Base-by-base conservation (phyloP, 2,797 vertebrate genomes). In the Gallirallus australis region DNA sequence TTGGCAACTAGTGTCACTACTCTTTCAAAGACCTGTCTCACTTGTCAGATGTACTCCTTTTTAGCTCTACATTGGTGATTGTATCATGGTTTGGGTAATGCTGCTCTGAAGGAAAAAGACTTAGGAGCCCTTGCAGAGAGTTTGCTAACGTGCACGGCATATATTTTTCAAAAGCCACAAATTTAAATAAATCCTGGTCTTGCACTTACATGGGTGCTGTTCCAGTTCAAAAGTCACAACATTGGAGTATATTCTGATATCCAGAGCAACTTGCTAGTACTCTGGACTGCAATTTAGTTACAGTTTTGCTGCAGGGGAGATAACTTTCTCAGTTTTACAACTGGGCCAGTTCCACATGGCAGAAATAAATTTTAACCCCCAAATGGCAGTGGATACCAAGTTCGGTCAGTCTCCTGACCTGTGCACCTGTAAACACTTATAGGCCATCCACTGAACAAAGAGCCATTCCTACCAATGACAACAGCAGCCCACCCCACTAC, bases 231-330 rank as follows among this genome's bases (percentile, higher is more conserved):
- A 93, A 85, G 84, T 89, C 79, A 37, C 33, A 37, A 45, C 0
- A 3, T 23, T 53, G 65, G 52, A 15, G 30, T 40, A 71, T 76
- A 63, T 86, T 82, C 84, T 42, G 53, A 71, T 78, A 89, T 5
- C 47, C 54, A 52, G 48, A 82, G 75, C 8, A 48, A 33, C 20
- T 45, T 23, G 11, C 59, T 20, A 31, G 65, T 69, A 90, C 88
- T 96, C 83, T 89, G 92, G 83, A 82, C 90, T 68, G 81, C 90
- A 93, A 33, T 86, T 90, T 52, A 65, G 52, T 57, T 56, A 25
- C 40, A 17, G 48, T 42, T 82, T 72, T 77, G 77, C 78, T 42
- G 73, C 68, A 50, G 2, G 11, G 1, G 6, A 40, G 78, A 7
- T 59, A 39, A 52, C 78, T 40, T 61, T 53, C 47, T 59, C 45